Evolutionary conservation across 2,888 invertebrate species (phyloP).

Genomic region (Dolichopus griseipennis): DNA sequence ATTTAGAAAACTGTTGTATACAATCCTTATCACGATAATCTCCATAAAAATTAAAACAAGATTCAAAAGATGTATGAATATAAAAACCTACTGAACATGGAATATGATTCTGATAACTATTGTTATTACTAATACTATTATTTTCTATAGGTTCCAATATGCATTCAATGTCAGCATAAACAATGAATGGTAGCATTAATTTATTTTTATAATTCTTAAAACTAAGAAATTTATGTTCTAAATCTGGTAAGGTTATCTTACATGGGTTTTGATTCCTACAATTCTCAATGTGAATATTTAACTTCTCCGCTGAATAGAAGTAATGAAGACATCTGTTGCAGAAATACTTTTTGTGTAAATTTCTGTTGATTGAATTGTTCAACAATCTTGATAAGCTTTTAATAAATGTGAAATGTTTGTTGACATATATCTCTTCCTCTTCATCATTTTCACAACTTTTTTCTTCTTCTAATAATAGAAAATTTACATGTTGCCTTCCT

Average conservation of each 20-base stretch:
- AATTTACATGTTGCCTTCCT: slow-evolving; percentile 8
- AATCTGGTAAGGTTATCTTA: background rate
- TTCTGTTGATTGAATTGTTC: slow-evolving; percentile 1
- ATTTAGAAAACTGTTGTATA: background rate
- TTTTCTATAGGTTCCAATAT: background rate
- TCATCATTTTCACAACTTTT: background rate
- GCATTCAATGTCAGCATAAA: slow-evolving; percentile 12
- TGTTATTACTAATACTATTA: background rate
- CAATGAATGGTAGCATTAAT: background rate
- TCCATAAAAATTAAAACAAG: background rate
- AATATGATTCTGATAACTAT: background rate
- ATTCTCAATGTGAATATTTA: background rate
- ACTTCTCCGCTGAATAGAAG: slow-evolving; percentile 8
- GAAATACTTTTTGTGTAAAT: slow-evolving; percentile 7
- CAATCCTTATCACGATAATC: background rate
- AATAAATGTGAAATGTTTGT: slow-evolving; percentile 11
- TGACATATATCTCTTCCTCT: too few species aligned
- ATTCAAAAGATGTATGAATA: slow-evolving; percentile 13
- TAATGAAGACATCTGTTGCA: slow-evolving; percentile 14
- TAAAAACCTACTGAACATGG: slow-evolving; percentile 12
- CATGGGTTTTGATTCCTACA: background rate
- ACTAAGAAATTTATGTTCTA: background rate
- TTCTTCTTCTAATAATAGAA: slow-evolving; percentile 10
- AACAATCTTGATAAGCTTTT: slow-evolving; percentile 11
- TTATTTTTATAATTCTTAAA: slow-evolving; percentile 11